A percentile compares a stretch with the other conserved stretches of the same genome.
Evolutionary conservation across 1,140 invertebrate genomes (phyloP).

Genomic region (Cherax quadricarinatus): DNA sequence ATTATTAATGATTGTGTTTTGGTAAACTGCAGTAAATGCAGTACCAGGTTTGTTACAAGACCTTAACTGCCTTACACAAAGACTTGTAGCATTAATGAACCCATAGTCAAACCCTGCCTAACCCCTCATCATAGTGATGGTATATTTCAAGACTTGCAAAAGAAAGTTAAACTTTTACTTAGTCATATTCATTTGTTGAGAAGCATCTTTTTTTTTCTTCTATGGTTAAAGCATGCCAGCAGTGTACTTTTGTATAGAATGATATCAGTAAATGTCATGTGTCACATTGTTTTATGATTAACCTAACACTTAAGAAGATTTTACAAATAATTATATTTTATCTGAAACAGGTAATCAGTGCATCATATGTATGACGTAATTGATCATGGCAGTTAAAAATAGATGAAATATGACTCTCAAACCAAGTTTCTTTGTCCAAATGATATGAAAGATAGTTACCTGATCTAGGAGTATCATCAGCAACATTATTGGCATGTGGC

Average conservation of each 20-base stretch:
- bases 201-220: conserved; percentile 13
- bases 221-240: conserved; percentile 45
- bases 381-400: too few relatives aligned
- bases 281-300: conserved; percentile 8
- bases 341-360: too few relatives aligned
- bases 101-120: background rate
- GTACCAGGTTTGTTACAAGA: background rate
- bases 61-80: conserved; percentile 36
- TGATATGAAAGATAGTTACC: too few relatives aligned
- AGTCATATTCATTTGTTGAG: background rate
- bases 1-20: background rate
- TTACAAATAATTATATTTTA: background rate
- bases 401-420: too few relatives aligned
- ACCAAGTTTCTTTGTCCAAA: too few relatives aligned
- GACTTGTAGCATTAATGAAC: conserved; percentile 22
- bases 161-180: conserved; percentile 5
- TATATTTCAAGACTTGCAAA: too few relatives aligned
- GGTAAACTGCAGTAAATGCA: background rate
- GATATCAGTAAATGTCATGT: conserved; percentile 46
- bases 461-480: too few relatives aligned
- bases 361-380: too few relatives aligned
- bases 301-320: background rate
- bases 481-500: too few relatives aligned
- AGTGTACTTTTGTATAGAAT: conserved; percentile 52
- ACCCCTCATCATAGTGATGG: too few relatives aligned